Conservation (phyloP, 2,888 invertebrate genomes). For the Mesochorus sp. region DNA sequence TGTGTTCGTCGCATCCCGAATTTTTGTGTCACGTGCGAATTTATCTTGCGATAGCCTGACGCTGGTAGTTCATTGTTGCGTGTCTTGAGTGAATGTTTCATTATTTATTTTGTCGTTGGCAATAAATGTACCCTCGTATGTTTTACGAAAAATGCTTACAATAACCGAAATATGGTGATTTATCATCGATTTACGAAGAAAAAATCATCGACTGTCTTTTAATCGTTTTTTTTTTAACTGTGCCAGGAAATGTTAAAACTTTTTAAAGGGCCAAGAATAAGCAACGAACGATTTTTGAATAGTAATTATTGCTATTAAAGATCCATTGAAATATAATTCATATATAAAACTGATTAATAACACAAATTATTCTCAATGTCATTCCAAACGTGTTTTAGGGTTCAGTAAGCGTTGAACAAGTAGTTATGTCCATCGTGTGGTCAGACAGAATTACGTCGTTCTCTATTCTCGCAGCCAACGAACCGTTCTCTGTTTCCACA, state of each 20-base stretch:
- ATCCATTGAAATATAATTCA: no score
- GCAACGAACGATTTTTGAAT: no score
- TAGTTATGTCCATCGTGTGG: not conserved
- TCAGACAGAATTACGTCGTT: not conserved
- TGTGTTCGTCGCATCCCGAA: slow-evolving; percentile 38
- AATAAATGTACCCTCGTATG: not conserved
- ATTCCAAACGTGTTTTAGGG: not conserved
- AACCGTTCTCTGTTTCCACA: not conserved
- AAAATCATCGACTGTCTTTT: no score
- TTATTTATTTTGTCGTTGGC: not conserved
- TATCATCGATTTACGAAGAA: no score
- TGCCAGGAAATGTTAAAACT: no score
- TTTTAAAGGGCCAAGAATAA: no score
- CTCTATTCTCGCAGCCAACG: not conserved
- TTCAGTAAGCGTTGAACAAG: not conserved
- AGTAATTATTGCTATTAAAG: no score
- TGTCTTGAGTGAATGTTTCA: slow-evolving; percentile 31
- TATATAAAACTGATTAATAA: no score
- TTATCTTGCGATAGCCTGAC: slow-evolving; percentile 45
- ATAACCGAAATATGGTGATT: no score
- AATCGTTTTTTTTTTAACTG: no score
- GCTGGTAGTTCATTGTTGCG: slow-evolving; percentile 57
- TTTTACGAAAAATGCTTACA: no score
- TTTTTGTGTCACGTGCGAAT: slow-evolving; percentile 42
- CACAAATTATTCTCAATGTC: not conserved